Evolutionary conservation across 2,797 vertebrate genomes (phyloP).

Genomic region (Jordanella pulchra): DNA sequence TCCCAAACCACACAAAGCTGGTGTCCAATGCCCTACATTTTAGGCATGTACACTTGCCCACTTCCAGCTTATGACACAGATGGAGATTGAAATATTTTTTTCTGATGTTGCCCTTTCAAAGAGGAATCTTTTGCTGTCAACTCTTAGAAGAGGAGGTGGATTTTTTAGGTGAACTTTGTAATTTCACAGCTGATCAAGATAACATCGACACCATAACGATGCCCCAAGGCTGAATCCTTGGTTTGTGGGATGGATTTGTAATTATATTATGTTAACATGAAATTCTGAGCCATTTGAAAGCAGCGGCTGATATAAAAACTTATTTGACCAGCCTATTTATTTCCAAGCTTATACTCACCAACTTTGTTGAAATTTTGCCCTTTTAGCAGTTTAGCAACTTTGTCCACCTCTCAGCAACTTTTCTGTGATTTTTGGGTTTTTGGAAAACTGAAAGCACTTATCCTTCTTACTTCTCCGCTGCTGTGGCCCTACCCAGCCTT

Average conservation of each 20-base stretch:
- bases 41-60: slow-evolving; percentile 70
- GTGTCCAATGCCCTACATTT: slow-evolving; percentile 76
- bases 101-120: slow-evolving; percentile 73
- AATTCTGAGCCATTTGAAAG: background rate
- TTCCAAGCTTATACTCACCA: no score
- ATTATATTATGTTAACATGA: background rate
- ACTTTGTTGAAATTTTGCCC: no score
- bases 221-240: background rate
- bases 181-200: slow-evolving; percentile 47
- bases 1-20: slow-evolving; percentile 76
- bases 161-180: slow-evolving; percentile 57
- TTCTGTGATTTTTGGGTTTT: no score
- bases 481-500: background rate
- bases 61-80: slow-evolving; percentile 74
- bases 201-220: slow-evolving; percentile 25
- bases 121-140: slow-evolving; percentile 69
- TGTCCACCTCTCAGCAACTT: no score
- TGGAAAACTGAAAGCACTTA: background rate
- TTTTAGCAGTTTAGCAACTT: no score
- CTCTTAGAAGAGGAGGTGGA: slow-evolving; percentile 56
- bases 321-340: background rate
- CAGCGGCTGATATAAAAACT: background rate
- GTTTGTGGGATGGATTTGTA: background rate
- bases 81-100: slow-evolving; percentile 68
- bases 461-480: no score